A percentile compares a stretch with the other conserved stretches of the same genome.
phyloP scores from a whole-genome alignment of 2,113 vertebrate species.

The Pelecanus crispus region DNA sequence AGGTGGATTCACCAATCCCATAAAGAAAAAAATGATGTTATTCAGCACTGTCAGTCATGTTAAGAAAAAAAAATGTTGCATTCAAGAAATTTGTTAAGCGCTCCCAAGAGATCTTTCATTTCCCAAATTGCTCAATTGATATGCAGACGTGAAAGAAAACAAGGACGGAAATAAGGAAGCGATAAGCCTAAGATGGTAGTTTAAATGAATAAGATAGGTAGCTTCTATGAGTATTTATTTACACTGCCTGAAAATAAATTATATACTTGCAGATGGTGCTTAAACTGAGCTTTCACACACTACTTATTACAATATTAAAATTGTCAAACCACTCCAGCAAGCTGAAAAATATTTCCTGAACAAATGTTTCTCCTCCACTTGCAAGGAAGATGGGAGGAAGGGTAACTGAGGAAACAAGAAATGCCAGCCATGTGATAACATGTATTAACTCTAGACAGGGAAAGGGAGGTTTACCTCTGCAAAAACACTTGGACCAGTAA shows the following conservation, averaged over 20 bases:
- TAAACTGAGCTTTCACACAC: neutral
- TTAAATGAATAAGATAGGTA: neutral
- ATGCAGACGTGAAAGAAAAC: neutral
- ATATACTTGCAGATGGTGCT: neutral
- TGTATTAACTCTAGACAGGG: neutral
- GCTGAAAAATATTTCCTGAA: neutral
- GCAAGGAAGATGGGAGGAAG: neutral
- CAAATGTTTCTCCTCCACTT: neutral
- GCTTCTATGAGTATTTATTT: neutral
- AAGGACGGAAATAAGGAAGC: neutral
- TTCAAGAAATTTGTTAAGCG: neutral
- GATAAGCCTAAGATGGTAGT: neutral
- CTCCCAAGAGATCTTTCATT: neutral
- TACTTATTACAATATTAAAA: neutral
- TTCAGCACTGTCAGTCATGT: neutral
- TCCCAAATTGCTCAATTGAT: neutral
- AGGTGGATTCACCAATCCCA: neutral
- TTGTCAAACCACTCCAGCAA: neutral
- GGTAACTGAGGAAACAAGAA: neutral
- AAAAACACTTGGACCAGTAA: neutral
- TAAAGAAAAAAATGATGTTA: neutral
- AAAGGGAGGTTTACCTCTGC: neutral
- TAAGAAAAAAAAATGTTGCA: neutral
- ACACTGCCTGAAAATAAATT: neutral
- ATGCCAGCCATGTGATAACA: neutral